A percentile compares a stretch with the other conserved stretches of the same genome.
Evolutionary conservation across 2,888 invertebrate genomes (phyloP).

Genomic region (Elysia crispata): DNA sequence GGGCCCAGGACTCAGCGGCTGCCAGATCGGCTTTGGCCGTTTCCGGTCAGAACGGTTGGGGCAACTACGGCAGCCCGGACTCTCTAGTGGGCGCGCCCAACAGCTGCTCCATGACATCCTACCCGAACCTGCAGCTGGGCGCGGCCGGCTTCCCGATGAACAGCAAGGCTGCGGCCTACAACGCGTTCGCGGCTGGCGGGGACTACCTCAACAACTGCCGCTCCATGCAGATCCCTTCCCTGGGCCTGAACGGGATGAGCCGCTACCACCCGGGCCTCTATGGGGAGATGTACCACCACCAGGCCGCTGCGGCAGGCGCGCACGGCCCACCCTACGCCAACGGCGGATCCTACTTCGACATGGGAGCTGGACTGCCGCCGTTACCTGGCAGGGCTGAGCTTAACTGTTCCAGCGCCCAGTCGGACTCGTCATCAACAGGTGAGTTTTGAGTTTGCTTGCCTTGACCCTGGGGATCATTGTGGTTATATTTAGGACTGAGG

Average conservation of each 20-base stretch:
- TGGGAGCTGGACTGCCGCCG: constrained; percentile 69
- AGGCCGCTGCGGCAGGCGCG: constrained; percentile 48
- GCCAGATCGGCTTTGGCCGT: constrained; percentile 64
- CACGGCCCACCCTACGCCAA: constrained; percentile 70
- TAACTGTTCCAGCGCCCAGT: constrained; percentile 67
- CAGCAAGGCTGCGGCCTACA: constrained; percentile 67
- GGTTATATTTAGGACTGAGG: too few species aligned
- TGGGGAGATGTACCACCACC: constrained; percentile 69
- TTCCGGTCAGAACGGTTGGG: constrained; percentile 70
- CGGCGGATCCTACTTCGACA: constrained; percentile 72
- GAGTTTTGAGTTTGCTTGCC: constrained; percentile 26
- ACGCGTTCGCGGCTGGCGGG: constrained; percentile 65
- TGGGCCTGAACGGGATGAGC: constrained; percentile 71
- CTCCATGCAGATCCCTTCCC: constrained; percentile 70
- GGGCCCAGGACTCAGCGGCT: constrained; percentile 63
- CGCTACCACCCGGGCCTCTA: constrained; percentile 68
- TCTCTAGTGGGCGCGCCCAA: constrained; percentile 65
- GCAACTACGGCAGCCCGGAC: constrained; percentile 65
- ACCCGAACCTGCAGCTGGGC: constrained; percentile 69
- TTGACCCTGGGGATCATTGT: too few species aligned
- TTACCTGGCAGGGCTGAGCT: constrained; percentile 67
- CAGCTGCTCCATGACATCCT: constrained; percentile 70
- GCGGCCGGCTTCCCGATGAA: constrained; percentile 67
- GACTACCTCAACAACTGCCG: constrained; percentile 72
- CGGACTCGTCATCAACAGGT: constrained; percentile 70